A percentile compares a stretch with the other conserved stretches of the same genome.
Evolutionary conservation across 2,113 vertebrate genomes (phyloP).

Genomic region (Cebidichthys violaceus): DNA sequence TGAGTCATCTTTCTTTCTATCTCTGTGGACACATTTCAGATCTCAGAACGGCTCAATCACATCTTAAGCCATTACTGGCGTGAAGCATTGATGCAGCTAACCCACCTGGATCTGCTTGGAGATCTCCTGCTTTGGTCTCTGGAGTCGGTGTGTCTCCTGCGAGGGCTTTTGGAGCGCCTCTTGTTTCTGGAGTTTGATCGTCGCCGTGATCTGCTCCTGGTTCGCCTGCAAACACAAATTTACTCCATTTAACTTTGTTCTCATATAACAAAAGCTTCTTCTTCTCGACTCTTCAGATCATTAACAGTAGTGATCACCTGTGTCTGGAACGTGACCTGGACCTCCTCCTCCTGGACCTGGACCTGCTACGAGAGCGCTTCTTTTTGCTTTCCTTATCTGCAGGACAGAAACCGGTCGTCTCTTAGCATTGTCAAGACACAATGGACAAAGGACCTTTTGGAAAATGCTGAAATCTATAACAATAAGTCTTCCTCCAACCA

Average conservation of each 20-base stretch:
- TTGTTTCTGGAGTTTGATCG: constrained; percentile 91
- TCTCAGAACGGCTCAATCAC: not conserved
- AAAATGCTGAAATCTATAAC: not conserved
- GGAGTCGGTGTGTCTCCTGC: constrained; percentile 88
- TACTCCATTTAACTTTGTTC: not conserved
- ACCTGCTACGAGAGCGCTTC: constrained; percentile 89
- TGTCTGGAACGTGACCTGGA: constrained; percentile 94
- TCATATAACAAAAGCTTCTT: not conserved
- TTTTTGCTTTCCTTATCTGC: constrained; percentile 94
- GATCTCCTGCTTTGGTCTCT: constrained; percentile 90
- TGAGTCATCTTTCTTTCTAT: constrained; percentile 95
- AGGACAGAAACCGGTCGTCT: constrained; percentile 16
- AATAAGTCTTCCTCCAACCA: not conserved
- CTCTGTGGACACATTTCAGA: constrained; percentile 79
- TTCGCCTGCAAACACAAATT: constrained; percentile 81
- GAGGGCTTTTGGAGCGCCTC: constrained; percentile 92
- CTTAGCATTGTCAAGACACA: not conserved
- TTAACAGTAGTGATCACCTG: constrained; percentile 80
- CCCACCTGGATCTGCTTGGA: constrained; percentile 90
- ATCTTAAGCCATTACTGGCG: not conserved
- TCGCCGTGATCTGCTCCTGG: constrained; percentile 91
- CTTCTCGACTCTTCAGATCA: not conserved
- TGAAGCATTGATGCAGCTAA: not conserved
- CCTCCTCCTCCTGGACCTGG: constrained; percentile 91
- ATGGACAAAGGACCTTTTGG: not conserved